Percentiles rank a stretch among this genome's conserved stretches.
These are phyloP conservation scores for Suricata suricatta DNA, from an alignment of 2,113 vertebrate genomes.

Conservation along the genomic window DNA sequence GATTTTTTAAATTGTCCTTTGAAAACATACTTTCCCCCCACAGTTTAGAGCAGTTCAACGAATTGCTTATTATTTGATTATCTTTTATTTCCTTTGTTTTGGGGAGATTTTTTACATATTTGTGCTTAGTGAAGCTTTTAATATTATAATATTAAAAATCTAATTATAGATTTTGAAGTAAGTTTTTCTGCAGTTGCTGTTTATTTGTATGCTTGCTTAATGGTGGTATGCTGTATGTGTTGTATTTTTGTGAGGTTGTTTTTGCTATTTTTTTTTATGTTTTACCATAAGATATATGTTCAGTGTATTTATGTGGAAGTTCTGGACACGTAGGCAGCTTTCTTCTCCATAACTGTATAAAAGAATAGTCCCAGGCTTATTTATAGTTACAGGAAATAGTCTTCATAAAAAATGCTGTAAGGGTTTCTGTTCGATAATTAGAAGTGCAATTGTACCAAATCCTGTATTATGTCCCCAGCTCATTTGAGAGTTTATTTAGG, in stretches of 20 bases:
- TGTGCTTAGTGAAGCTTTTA: neutral
- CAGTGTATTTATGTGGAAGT: fast-evolving
- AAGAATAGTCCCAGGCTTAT: neutral
- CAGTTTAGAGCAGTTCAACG: neutral
- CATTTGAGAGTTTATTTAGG: neutral
- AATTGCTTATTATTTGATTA: neutral
- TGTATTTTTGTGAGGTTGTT: neutral
- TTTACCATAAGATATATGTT: neutral
- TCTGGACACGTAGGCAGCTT: neutral
- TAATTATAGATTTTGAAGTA: neutral
- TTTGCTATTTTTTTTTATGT: neutral
- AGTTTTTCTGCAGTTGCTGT: neutral
- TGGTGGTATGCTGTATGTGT: neutral
- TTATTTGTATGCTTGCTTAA: neutral
- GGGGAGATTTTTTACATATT: neutral
- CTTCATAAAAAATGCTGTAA: neutral
- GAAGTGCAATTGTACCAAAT: neutral
- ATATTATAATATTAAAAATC: neutral
- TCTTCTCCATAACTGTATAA: neutral
- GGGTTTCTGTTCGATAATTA: neutral
- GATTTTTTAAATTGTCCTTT: neutral
- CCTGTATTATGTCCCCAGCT: neutral
- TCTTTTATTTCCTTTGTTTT: neutral
- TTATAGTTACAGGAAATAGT: neutral
- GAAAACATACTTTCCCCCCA: neutral